These are phyloP conservation scores for Megaceryle torquata DNA, from an alignment of 2,113 vertebrate genomes.

Conservation along the genomic window DNA sequence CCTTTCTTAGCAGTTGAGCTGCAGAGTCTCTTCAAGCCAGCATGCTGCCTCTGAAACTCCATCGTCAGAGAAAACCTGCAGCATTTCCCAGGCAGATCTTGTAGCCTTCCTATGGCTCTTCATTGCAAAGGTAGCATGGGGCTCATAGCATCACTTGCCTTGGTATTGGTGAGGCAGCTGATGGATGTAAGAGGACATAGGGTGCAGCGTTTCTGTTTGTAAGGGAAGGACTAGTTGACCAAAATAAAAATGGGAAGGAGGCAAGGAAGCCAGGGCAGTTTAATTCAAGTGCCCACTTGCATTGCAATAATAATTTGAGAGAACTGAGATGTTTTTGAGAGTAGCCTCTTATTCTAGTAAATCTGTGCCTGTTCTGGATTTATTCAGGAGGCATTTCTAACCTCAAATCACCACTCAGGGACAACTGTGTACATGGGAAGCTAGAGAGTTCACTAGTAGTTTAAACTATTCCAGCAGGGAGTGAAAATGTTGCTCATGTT, in stretches of 20 bases:
- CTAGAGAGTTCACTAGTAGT: neutral
- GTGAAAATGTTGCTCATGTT: neutral
- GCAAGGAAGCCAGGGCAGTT: neutral
- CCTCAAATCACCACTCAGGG: neutral
- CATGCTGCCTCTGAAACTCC: neutral
- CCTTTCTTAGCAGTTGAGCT: neutral
- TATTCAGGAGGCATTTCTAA: neutral
- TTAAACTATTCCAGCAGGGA: neutral
- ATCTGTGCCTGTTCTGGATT: neutral
- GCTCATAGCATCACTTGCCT: neutral
- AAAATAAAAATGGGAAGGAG: neutral
- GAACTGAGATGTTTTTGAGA: neutral
- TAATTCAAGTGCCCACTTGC: neutral
- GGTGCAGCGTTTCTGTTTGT: neutral
- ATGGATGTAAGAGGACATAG: neutral
- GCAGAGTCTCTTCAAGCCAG: neutral
- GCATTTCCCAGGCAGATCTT: neutral
- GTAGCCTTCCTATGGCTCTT: neutral
- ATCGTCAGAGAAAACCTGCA: neutral
- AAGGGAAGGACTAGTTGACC: neutral
- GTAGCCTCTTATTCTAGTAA: neutral
- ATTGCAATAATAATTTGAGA: neutral
- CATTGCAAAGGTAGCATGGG: neutral
- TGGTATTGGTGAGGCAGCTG: neutral
- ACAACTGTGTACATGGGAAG: neutral